Evolutionary conservation across 2,797 vertebrate species (phyloP), one percentile per base, ranked within the genome.

Genomic region (Lithobates sylvaticus): DNA sequence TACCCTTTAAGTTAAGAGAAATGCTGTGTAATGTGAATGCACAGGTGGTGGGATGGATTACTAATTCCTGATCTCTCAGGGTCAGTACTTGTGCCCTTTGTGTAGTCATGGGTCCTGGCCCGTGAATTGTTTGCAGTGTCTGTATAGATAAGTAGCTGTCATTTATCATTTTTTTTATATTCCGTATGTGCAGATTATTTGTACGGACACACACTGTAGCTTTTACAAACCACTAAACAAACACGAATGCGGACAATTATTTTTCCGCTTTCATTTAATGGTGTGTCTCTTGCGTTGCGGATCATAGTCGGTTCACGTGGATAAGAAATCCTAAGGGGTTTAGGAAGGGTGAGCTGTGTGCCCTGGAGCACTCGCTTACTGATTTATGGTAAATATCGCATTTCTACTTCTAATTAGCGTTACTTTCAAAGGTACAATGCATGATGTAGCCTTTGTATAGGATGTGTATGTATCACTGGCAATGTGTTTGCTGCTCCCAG

Each of bases 301-400:
- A 18, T 36, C 12, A 18, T 54, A 54, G 50, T 18, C 70, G 2
- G 36, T 42, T 72, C 7, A n/a, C 7, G 18, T 32, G 32, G 32
- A 36, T 36, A 71, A 23, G 18, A 71, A 34, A 71, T 21, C 16
- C 69, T 71, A 42, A 21, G 36, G 70, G 70, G 7, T 72, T 16
- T 39, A 23, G 21, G 8, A 42, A 42, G 16, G 21, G 70, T 16
- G 32, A 72, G 70, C 18, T 32, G 70, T 4, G 70, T 72, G 21
- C 21, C 36, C 8, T 13, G 21, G 21, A 10, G 70, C 36, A 3
- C 12, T 6, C 34, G 5, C 21, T 42, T n/a, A 36, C 70, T 21
- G 34, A 72, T 39, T 72, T 72, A 42, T 72, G 70, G 21, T 72
- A 42, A 42, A 39, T 73, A 73, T 44, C 26, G 39, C n/a, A 47